These are phyloP conservation scores for Ophioninae sp. DNA, from an alignment of 2,888 invertebrate genomes.

Conservation along the genomic window DNA sequence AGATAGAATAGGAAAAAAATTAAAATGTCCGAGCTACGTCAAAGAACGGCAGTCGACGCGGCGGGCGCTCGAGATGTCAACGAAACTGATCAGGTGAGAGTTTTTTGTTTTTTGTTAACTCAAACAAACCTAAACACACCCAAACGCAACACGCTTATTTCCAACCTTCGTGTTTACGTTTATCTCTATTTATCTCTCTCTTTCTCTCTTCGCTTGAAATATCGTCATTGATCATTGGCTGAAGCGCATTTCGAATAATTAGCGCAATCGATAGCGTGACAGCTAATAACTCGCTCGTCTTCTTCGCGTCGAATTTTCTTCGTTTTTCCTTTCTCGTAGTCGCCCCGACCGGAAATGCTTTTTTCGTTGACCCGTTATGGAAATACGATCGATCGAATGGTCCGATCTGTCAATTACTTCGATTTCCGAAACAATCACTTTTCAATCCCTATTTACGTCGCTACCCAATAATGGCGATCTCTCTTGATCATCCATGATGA, in stretches of 20 bases:
- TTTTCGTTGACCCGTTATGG: too few relatives aligned
- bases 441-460: too few relatives aligned
- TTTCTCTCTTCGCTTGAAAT: neutral
- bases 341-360: too few relatives aligned
- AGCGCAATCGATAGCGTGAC: neutral
- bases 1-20: neutral
- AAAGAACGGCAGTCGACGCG: conserved; percentile 74
- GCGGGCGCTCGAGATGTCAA: conserved; percentile 74
- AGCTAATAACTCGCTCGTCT: neutral
- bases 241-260: neutral
- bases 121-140: neutral
- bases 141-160: too few relatives aligned
- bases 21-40: conserved; percentile 78
- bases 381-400: too few relatives aligned
- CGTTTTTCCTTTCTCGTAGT: neutral
- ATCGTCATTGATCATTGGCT: neutral
- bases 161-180: neutral
- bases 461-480: too few relatives aligned
- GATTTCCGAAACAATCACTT: too few relatives aligned
- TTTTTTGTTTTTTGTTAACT: conserved; percentile 41
- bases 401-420: too few relatives aligned
- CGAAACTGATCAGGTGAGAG: conserved; percentile 76
- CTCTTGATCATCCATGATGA: too few relatives aligned
- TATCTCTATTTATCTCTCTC: neutral
- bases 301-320: neutral